phyloP scores from a whole-genome alignment of 2,113 vertebrate genomes.

The Tragelaphus buxtoni region DNA sequence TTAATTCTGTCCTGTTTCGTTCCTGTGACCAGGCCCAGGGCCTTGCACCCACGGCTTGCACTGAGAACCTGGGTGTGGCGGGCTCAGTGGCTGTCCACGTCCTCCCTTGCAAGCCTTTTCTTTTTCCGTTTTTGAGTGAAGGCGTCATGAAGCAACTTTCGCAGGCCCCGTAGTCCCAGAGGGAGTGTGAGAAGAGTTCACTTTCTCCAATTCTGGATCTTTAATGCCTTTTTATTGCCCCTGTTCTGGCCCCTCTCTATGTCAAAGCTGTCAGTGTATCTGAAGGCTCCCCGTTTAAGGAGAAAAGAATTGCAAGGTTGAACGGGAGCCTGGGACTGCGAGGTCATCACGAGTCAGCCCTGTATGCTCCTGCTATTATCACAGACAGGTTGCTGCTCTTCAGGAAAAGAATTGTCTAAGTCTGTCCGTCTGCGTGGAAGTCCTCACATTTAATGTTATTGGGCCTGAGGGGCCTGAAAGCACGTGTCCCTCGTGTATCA shows the following conservation, averaged over 20 bases:
- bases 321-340: not conserved
- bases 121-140: not conserved
- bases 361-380: not conserved
- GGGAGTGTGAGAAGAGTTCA: not conserved
- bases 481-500: not conserved
- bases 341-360: not conserved
- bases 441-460: not conserved
- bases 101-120: not conserved
- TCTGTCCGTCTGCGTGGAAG: not conserved
- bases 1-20: too few relatives aligned
- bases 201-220: not conserved
- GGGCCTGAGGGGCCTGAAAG: not conserved
- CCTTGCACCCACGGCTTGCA: too few relatives aligned
- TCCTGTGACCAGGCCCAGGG: too few relatives aligned
- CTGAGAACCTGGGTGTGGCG: rapidly evolving
- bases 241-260: not conserved
- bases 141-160: not conserved
- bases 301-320: not conserved
- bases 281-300: not conserved
- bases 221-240: not conserved
- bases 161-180: not conserved
- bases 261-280: not conserved
- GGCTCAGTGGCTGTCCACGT: not conserved
- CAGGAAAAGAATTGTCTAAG: rapidly evolving
- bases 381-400: not conserved